Conservation (phyloP, 2,797 vertebrate genomes). For the Catamblyrhynchus diadema region DNA sequence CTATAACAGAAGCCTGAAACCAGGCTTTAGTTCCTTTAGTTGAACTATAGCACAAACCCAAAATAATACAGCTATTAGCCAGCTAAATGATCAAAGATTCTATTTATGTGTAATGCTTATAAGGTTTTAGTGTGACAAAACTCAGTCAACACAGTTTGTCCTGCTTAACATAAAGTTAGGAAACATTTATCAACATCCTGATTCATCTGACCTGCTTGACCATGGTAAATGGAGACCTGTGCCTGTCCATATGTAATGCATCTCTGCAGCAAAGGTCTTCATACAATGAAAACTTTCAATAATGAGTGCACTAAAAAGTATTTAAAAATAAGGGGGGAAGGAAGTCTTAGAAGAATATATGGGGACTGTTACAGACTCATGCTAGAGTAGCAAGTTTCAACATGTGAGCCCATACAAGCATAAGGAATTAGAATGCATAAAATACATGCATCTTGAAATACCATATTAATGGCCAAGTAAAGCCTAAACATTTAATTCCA, state of each 20-base stretch:
- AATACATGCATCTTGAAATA: neutral
- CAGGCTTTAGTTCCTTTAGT: neutral
- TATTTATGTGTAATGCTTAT: neutral
- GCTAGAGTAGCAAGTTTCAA: neutral
- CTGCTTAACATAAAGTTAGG: neutral
- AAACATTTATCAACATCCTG: neutral
- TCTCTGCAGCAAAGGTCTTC: neutral
- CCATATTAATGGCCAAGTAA: neutral
- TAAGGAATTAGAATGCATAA: neutral
- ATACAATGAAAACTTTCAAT: neutral
- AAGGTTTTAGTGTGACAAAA: neutral
- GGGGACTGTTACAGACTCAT: neutral
- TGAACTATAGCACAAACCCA: neutral
- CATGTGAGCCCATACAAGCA: neutral
- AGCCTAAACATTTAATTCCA: slow-evolving; percentile 7
- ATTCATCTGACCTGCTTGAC: neutral
- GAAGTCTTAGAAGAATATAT: neutral
- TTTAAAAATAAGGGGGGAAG: neutral
- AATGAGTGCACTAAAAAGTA: neutral
- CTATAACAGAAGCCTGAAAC: neutral
- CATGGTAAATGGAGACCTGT: neutral
- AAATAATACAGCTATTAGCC: neutral
- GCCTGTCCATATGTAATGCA: neutral
- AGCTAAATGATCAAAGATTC: neutral
- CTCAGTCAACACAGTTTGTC: neutral